Evolutionary conservation across 1,140 invertebrate genomes (phyloP).

Genomic region (Habropoda laboriosa): DNA sequence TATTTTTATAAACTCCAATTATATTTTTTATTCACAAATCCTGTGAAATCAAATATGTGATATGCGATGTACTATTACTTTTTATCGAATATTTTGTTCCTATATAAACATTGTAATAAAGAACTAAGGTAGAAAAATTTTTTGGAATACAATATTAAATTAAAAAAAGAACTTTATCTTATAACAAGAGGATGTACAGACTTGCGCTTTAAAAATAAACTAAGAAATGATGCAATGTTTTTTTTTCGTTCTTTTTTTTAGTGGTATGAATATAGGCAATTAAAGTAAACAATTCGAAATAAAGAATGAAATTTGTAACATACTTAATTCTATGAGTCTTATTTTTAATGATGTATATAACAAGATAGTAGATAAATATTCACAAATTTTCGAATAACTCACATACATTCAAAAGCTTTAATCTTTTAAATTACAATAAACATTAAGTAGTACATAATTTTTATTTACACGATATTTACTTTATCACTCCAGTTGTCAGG

Average conservation of each 20-base stretch:
- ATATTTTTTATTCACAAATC: slow-evolving; percentile 10
- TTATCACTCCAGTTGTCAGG: slow-evolving; percentile 67
- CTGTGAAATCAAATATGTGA: slow-evolving; percentile 23
- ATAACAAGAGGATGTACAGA: slow-evolving; percentile 15
- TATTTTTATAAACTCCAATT: slow-evolving; percentile 29
- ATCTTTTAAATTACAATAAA: slow-evolving; percentile 79
- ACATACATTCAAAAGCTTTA: slow-evolving; percentile 76
- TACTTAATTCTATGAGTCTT: slow-evolving; percentile 11
- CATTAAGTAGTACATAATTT: slow-evolving; percentile 77
- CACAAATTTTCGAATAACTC: slow-evolving; percentile 56
- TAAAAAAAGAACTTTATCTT: neutral
- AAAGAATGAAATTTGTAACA: neutral
- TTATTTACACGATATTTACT: slow-evolving; percentile 76
- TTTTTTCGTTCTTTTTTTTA: neutral
- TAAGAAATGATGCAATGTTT: neutral
- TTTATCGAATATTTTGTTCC: slow-evolving; percentile 40
- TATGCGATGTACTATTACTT: slow-evolving; percentile 45
- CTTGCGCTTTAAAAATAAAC: slow-evolving; percentile 24
- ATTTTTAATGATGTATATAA: slow-evolving; percentile 36
- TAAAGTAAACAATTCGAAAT: neutral
- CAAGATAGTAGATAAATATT: slow-evolving; percentile 59
- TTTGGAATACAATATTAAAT: slow-evolving; percentile 1
- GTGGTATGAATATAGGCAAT: neutral
- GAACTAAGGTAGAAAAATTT: slow-evolving; percentile 1
- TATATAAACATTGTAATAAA: slow-evolving; percentile 46